Evolutionary conservation across 2,888 invertebrate genomes (phyloP), one percentile per base, ranked within the genome.

Genomic region (Dolichopus griseipennis): DNA sequence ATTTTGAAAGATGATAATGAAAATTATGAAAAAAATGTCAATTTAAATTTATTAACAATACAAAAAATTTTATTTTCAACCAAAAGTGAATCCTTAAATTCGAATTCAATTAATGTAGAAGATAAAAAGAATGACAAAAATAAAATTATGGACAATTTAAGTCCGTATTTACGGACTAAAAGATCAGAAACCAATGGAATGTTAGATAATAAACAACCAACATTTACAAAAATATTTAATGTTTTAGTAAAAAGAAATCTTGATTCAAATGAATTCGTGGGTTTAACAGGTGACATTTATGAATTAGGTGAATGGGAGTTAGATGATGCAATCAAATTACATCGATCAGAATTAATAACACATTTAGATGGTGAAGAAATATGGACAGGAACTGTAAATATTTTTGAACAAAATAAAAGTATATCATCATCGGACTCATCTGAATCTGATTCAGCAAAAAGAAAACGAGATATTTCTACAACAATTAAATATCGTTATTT

Each of bases 241-340:
- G 79, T 84, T 67, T 73, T 84, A 73, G 79, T 79, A 73, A 77
- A 84, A 62, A 72, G 74, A 6, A 78, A 85, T 73, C 76, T 90
- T 43, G 80, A 79, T 63, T 78, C 84, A 0, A 86, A 85, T 66
- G 91, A 92, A 78, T 83, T 82, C 64, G 84, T 92, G 1, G 90
- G 88, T 71, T 81, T 93, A 65, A 85, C 87, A 20, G 93, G 93
- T 52, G 87, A 86, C 77, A 85, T 85, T 69, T 76, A 81, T 1
- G 84, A 85, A 70, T 81, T 93, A 65, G 93, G 93, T 1, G 83
- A 83, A 72, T 93, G 92, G 92, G 83, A 85, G 68, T 84, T 86
- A n/a, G 83, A 84, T 61, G 83, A 83, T 73, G 85, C 87, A 65
- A 76, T 90, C 2, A 78, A 84, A 20, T 79, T 92, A 65, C 78